Percentiles rank a stretch among this genome's conserved stretches.
Conservation (phyloP, 2,113 vertebrate species). For the Misgurnus mizolepis region DNA sequence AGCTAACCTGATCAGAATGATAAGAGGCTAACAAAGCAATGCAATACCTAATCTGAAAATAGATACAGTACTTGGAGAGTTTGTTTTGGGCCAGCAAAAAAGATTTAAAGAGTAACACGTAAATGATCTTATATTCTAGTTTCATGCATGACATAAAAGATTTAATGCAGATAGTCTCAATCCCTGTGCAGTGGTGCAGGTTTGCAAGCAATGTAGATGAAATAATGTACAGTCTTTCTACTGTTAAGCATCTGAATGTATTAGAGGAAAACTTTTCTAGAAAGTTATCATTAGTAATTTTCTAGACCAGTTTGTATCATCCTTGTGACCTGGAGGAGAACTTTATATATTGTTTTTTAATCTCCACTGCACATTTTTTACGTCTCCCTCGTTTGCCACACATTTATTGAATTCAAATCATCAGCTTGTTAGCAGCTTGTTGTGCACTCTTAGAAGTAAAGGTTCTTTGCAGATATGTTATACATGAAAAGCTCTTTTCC, state of each 20-base stretch:
- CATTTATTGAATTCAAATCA: too few relatives aligned
- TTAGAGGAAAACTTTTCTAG: not conserved
- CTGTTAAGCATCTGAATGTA: slow-evolving; percentile 8
- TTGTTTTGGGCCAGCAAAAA: not conserved
- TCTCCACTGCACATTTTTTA: too few relatives aligned
- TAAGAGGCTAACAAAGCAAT: slow-evolving; percentile 10
- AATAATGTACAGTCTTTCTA: not conserved
- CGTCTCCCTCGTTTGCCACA: too few relatives aligned
- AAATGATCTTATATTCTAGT: slow-evolving; percentile 8
- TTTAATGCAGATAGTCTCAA: not conserved
- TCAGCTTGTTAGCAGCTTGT: too few relatives aligned
- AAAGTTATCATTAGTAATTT: not conserved
- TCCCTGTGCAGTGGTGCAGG: not conserved
- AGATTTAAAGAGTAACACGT: not conserved
- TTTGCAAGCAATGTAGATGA: not conserved
- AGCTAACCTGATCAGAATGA: not conserved
- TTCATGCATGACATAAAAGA: not conserved
- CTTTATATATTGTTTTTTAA: too few relatives aligned
- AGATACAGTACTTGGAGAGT: not conserved
- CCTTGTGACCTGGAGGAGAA: too few relatives aligned
- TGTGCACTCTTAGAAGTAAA: too few relatives aligned
- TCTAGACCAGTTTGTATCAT: too few relatives aligned
- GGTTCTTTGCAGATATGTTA: too few relatives aligned
- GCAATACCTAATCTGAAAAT: not conserved
- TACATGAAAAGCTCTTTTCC: too few relatives aligned